These are phyloP conservation scores for Rhea pennata DNA, from an alignment of 2,113 vertebrate genomes.

Conservation along the genomic window DNA sequence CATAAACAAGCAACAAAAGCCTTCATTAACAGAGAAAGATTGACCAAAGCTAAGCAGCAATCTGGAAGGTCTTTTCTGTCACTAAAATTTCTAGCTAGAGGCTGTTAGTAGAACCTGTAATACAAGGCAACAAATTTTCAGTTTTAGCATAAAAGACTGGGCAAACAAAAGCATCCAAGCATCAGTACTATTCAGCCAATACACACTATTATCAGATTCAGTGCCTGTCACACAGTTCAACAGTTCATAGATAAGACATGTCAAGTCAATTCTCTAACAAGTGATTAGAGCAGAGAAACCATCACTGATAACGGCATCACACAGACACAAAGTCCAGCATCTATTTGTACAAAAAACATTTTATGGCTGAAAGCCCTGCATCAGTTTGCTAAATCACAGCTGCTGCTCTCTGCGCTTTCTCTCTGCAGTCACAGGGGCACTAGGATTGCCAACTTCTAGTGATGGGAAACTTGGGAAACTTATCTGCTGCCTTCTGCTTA, in stretches of 20 bases:
- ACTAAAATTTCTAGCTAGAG: background rate
- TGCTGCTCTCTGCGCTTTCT: background rate
- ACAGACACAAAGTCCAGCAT: background rate
- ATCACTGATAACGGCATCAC: background rate
- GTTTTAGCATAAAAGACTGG: background rate
- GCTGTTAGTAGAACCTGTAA: background rate
- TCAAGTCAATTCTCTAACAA: conserved; percentile 34
- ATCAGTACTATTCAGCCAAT: background rate
- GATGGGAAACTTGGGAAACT: background rate
- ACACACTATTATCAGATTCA: conserved; percentile 13
- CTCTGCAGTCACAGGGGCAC: background rate
- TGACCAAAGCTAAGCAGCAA: background rate
- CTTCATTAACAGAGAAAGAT: background rate
- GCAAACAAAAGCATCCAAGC: conserved; percentile 21
- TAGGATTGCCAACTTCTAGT: fast-evolving
- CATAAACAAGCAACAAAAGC: background rate
- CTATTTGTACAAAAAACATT: background rate
- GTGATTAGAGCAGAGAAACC: background rate
- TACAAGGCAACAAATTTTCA: background rate
- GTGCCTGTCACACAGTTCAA: background rate
- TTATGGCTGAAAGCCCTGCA: background rate
- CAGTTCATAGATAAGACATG: background rate
- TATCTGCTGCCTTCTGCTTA: background rate
- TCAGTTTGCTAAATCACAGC: background rate
- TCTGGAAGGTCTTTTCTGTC: background rate